Conservation (phyloP, 1,140 invertebrate genomes). For the Macrotrachela quadricornifera region DNA sequence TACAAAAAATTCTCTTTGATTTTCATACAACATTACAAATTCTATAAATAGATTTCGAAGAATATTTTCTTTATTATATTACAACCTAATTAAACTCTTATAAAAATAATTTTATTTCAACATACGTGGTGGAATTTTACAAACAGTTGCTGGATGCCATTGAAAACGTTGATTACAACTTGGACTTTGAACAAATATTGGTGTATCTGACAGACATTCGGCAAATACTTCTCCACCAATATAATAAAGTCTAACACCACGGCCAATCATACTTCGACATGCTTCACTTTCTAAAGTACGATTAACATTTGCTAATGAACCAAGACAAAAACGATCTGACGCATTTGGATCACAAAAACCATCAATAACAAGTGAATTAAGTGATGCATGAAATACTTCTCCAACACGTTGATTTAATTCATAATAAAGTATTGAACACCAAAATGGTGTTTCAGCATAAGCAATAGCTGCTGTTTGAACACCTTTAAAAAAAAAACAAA, state of each 20-base stretch:
- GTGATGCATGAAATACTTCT: slow-evolving; percentile 8
- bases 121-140: slow-evolving; percentile 35
- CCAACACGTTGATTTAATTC: slow-evolving; percentile 70
- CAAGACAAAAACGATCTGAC: slow-evolving; percentile 80
- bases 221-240: slow-evolving; percentile 58
- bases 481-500: too few relatives aligned
- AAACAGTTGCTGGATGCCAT: slow-evolving; percentile 8
- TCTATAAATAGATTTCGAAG: too few relatives aligned
- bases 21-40: too few relatives aligned
- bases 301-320: slow-evolving; percentile 85
- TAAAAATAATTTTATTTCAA: too few relatives aligned
- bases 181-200: slow-evolving; percentile 9
- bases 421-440: slow-evolving; percentile 97
- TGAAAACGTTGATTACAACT: slow-evolving; percentile 1
- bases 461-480: not conserved
- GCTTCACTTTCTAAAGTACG: slow-evolving; percentile 77
- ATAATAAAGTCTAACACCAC: slow-evolving; percentile 81
- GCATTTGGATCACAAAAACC: slow-evolving; percentile 53
- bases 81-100: too few relatives aligned
- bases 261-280: slow-evolving; percentile 75
- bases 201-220: slow-evolving; percentile 8
- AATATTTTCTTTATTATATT: too few relatives aligned
- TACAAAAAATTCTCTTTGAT: too few relatives aligned
- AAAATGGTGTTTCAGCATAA: slow-evolving; percentile 25
- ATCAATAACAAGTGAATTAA: not conserved